Base-by-base conservation (phyloP, 2,797 vertebrate species). In the Euthynnus affinis region DNA sequence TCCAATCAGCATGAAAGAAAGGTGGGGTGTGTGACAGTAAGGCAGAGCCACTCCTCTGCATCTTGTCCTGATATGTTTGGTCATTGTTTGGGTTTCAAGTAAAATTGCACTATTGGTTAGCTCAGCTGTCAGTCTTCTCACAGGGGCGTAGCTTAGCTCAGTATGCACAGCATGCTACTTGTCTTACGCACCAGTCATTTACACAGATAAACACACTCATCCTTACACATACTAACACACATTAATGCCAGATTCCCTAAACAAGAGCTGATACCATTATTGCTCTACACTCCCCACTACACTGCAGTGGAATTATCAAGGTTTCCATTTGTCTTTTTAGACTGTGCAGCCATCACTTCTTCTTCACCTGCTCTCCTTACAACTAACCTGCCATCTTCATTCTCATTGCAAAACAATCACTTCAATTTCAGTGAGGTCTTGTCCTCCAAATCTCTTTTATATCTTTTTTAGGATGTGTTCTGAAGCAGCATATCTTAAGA, bases 61-160 rank as follows among this genome's bases (percentile, higher is more conserved):
- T 87, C 83, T 81, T 83, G 57, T 62, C 86, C 81, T 93, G 91
- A 94, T 93, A 93, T 93, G 92, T 94, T 89, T 83, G 72, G 58
- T 90, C 15, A 1, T 63, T 14, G 74, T 89, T 89, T 86, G 82
- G 77, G 80, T 87, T 93, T 92, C 87, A 92, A 93, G 91, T 93
- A 91, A 91, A 90, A 74, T 80, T 86, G 78, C 83, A 76, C 73
- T 80, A 78, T 74, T 49, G 62, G 64, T 74, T 76, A 85, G 87
- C 77, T 86, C 79, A 85, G 82, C 76, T 82, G 83, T 89, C 81
- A 83, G 67, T 80, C 71, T 62, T 79, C 69, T 76, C 29, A 52
- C 53, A 77, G 48, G 74, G 74, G 74, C 8, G 53, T 72, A 78
- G 71, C 75, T 79, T 78, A 76, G 67, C 74, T 89, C 81, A 80